A percentile compares a stretch with the other conserved stretches of the same genome.
Evolutionary conservation across 2,888 invertebrate species (phyloP).

Genomic region (Vanessa cardui): DNA sequence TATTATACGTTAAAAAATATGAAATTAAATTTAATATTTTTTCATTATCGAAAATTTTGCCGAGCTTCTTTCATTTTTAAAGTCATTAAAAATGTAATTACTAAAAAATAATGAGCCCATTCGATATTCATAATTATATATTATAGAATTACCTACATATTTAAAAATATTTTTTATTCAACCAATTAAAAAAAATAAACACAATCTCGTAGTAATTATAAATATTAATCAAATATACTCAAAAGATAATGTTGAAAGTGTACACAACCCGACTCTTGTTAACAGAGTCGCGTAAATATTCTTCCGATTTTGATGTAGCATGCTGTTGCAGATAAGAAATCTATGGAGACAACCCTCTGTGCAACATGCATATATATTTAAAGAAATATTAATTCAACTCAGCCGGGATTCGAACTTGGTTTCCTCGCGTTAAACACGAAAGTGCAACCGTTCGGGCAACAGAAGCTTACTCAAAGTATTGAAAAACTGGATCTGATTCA

Average conservation of each 20-base stretch:
- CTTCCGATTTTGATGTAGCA: slow-evolving; percentile 59
- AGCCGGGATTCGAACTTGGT: slow-evolving; percentile 19
- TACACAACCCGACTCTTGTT: slow-evolving; percentile 62
- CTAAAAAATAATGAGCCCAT: too few species aligned
- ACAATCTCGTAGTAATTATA: background rate
- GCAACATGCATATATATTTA: slow-evolving; percentile 52
- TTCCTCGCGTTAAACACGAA: background rate
- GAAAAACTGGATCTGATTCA: background rate
- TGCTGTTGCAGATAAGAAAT: slow-evolving; percentile 65
- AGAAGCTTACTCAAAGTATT: background rate
- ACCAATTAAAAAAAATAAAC: too few species aligned
- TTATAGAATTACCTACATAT: too few species aligned
- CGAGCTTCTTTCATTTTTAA: too few species aligned
- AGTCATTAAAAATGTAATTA: too few species aligned
- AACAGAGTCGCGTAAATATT: slow-evolving; percentile 57
- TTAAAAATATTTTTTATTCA: too few species aligned
- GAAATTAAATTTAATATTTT: too few species aligned
- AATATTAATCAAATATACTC: background rate
- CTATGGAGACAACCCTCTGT: slow-evolving; percentile 60
- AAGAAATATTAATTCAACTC: background rate
- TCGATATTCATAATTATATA: too few species aligned
- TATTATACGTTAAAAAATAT: too few species aligned
- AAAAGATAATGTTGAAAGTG: slow-evolving; percentile 62
- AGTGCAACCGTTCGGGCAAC: slow-evolving; percentile 15
- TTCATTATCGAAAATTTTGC: too few species aligned